A percentile compares a stretch with the other conserved stretches of the same genome.
These are phyloP conservation scores for Oppia nitens DNA, from an alignment of 1,140 invertebrate species.

Conservation along the genomic window DNA sequence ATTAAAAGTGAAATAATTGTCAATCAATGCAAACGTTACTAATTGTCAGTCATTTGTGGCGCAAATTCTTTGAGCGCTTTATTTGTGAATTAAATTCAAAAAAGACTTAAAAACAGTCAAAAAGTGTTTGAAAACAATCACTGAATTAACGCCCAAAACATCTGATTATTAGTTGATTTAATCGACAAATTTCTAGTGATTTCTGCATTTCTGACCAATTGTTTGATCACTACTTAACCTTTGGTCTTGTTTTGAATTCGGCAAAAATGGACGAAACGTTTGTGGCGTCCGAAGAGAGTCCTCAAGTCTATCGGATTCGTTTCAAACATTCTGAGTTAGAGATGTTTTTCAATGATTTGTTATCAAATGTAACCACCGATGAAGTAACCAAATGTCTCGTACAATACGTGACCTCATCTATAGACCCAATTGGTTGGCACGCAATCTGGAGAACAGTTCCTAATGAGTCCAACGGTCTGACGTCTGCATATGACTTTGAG, in stretches of 20 bases:
- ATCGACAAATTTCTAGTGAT: too few relatives aligned
- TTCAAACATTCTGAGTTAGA: slow-evolving; percentile 4
- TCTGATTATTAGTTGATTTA: too few relatives aligned
- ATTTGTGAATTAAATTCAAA: too few relatives aligned
- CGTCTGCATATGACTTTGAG: slow-evolving; percentile 17
- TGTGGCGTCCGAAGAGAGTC: background rate
- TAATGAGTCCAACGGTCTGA: background rate
- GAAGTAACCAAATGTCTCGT: slow-evolving; percentile 15
- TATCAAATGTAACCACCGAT: background rate
- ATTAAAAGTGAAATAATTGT: too few relatives aligned
- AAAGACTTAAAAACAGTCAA: too few relatives aligned
- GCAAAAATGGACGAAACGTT: background rate
- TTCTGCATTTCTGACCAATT: background rate
- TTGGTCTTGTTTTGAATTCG: background rate
- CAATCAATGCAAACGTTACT: too few relatives aligned
- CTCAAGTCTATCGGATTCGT: background rate
- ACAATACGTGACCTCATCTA: slow-evolving; percentile 17
- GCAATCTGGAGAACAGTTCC: slow-evolving; percentile 21
- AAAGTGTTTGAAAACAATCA: too few relatives aligned
- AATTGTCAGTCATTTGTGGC: too few relatives aligned
- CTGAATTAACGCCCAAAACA: too few relatives aligned
- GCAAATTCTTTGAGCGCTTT: too few relatives aligned
- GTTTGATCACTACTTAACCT: background rate
- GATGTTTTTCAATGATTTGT: slow-evolving; percentile 7
- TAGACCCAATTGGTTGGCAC: slow-evolving; percentile 23